A percentile compares a stretch with the other conserved stretches of the same genome.
Conservation (phyloP, 2,888 invertebrate genomes). For the Mamestra brassicae region DNA sequence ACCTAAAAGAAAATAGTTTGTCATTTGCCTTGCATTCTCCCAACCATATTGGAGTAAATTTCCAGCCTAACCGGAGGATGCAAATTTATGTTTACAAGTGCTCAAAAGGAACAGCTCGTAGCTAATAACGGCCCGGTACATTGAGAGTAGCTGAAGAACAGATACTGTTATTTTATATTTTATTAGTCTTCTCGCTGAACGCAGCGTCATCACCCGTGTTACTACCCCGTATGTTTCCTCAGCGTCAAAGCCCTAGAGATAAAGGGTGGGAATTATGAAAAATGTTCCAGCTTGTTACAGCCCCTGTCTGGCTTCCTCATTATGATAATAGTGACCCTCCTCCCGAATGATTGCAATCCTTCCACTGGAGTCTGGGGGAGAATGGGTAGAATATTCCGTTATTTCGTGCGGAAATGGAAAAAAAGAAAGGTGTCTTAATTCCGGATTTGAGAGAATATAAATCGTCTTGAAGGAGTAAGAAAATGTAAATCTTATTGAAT, state of each 20-base stretch:
- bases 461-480: constrained; percentile 2
- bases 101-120: too few species aligned
- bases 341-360: constrained; percentile 59
- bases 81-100: too few species aligned
- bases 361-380: constrained; percentile 20
- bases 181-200: background rate
- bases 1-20: too few species aligned
- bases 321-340: constrained; percentile 66
- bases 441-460: constrained; percentile 23
- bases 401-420: constrained; percentile 38
- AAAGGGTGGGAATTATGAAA: constrained; percentile 68
- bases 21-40: too few species aligned
- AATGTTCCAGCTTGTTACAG: constrained; percentile 67
- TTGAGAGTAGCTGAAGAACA: background rate
- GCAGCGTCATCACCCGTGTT: background rate
- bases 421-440: constrained; percentile 34
- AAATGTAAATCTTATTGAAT: constrained; percentile 6
- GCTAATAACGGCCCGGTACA: too few species aligned
- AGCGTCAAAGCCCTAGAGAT: constrained; percentile 53
- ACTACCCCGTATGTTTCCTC: constrained; percentile 39
- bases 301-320: constrained; percentile 63
- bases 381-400: constrained; percentile 26
- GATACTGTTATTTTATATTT: background rate
- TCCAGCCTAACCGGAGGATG: too few species aligned
- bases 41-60: too few species aligned